A percentile compares a stretch with the other conserved stretches of the same genome.
Evolutionary conservation across 2,888 invertebrate genomes (phyloP).

Genomic region (Lasioglossum malachurum): DNA sequence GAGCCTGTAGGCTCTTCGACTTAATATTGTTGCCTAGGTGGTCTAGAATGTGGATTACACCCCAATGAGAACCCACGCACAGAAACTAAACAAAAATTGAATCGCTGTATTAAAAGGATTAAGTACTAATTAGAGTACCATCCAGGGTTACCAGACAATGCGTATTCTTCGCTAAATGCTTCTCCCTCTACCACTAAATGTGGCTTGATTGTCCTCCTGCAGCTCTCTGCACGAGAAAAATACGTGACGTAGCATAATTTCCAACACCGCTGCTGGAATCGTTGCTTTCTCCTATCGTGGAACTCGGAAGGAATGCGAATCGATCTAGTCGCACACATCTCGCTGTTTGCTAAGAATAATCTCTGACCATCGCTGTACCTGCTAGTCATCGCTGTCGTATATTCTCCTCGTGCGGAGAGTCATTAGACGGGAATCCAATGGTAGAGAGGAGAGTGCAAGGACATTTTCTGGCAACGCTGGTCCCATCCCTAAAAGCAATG

Average conservation of each 20-base stretch:
- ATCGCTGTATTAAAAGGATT: slow-evolving; percentile 22
- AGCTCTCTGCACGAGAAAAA: not conserved
- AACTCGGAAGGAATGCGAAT: not conserved
- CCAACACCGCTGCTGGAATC: not conserved
- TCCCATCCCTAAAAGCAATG: not conserved
- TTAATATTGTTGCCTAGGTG: slow-evolving; percentile 94
- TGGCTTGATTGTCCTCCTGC: too few relatives aligned
- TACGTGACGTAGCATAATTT: not conserved
- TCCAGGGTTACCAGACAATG: not conserved
- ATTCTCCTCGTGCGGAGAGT: not conserved
- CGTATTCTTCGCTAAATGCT: not conserved
- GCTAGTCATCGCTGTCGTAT: not conserved
- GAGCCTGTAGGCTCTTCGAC: slow-evolving; percentile 90
- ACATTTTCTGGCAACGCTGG: not conserved
- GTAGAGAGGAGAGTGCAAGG: not conserved
- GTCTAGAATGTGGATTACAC: slow-evolving; percentile 94
- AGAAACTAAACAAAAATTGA: slow-evolving; percentile 89
- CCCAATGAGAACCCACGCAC: slow-evolving; percentile 97
- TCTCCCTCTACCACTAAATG: not conserved
- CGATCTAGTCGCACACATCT: not conserved
- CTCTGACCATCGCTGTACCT: too few relatives aligned
- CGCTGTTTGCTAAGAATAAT: too few relatives aligned
- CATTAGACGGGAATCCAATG: not conserved
- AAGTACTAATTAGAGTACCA: not conserved
- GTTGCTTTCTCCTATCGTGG: too few relatives aligned